Evolutionary conservation across 1,140 invertebrate genomes (phyloP), one percentile per base, ranked within the genome.

Genomic region (Pseudomyrmex concolor): DNA sequence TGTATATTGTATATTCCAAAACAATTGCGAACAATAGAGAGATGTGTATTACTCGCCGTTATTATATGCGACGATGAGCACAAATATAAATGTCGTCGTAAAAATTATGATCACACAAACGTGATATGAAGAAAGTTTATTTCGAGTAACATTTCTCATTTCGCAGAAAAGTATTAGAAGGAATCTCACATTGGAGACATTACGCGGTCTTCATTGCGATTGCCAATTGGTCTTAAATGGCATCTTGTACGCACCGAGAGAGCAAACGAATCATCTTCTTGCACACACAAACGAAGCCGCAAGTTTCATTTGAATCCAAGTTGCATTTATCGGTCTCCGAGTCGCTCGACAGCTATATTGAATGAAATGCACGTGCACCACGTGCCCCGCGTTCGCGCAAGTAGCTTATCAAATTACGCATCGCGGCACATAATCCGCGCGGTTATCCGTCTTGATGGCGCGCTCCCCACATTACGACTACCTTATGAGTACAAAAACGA

Each of bases 241-340:
- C 80, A 66, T 59, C 62, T 34, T n/a, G 55, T 57, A 64, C 15
- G 70, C 34, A 55, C 9, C 25, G n/a, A 83, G 70, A 25, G n/a
- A 25, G n/a, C 19, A 51, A 60, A 84, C 66, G 50, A 86, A 86
- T 86, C 72, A 64, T 84, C 74, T 48, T 86, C 34, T 34, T 51
- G n/a, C 62, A 71, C 80, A 87, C 5, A 87, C 34, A 87, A 86
- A 88, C 77, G 64, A 84, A 89, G 62, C 85, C 85, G 88, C 87
- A 89, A 89, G 84, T 89, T 87, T 82, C 83, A 85, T 89, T 83
- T 88, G 72, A 87, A 87, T 87, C 80, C 60, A 22, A 34, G 51
- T 15, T 51, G 50, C 72, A 74, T 89, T 84, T 88, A 80, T 83
- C 66, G 73, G 77, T 48, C 55, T 17, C 60, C 51, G 34, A 63